Evolutionary conservation across 2,113 vertebrate species (phyloP).

Genomic region (Eolophus roseicapilla): DNA sequence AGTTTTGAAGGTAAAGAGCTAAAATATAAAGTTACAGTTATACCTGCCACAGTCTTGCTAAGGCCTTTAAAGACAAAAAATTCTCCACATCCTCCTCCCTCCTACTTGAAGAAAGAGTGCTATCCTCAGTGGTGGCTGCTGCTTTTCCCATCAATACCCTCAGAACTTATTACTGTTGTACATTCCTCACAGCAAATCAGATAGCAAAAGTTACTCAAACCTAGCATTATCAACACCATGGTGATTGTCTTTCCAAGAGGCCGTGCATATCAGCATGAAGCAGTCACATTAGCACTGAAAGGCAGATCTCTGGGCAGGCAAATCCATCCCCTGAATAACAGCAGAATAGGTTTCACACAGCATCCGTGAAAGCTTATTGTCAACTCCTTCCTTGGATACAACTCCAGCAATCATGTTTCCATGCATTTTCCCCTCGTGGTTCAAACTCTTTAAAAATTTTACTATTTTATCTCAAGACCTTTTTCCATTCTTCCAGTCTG

Average conservation of each 20-base stretch:
- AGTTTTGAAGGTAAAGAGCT: background rate
- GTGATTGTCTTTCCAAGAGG: background rate
- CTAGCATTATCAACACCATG: background rate
- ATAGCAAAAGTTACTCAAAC: background rate
- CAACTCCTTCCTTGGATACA: background rate
- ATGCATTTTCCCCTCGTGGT: background rate
- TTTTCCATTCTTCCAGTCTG: background rate
- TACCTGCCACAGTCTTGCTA: background rate
- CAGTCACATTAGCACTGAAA: background rate
- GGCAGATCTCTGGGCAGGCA: background rate
- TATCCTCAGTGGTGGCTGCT: background rate
- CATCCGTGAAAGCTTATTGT: background rate
- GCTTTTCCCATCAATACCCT: background rate
- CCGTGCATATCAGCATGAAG: background rate
- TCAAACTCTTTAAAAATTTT: background rate
- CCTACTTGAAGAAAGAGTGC: background rate
- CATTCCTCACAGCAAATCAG: background rate
- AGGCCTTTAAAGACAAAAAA: background rate
- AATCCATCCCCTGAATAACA: background rate
- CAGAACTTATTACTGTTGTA: background rate
- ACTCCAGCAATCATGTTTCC: background rate
- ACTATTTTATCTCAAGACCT: background rate
- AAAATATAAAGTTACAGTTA: background rate
- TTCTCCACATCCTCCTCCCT: background rate
- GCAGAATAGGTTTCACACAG: background rate